These are phyloP conservation scores for Callyntrura guangdongensis DNA, from an alignment of 2,888 invertebrate genomes.

Conservation along the genomic window DNA sequence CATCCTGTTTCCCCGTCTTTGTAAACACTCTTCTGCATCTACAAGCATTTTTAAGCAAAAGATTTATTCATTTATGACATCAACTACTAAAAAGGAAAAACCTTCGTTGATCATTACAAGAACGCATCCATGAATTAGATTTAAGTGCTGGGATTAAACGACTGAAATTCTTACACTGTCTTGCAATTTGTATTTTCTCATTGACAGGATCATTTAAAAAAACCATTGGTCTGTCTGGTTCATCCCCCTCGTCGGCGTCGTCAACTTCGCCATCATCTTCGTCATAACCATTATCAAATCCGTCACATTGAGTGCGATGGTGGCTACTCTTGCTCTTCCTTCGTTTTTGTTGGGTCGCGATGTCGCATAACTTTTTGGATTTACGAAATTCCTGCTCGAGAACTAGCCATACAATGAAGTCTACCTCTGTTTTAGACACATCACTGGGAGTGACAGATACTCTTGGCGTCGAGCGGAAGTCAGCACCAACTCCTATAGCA, in stretches of 20 bases:
- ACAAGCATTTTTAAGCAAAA: slow-evolving; percentile 9
- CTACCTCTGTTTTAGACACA: slow-evolving; percentile 73
- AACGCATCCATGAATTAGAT: too few species aligned
- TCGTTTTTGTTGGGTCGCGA: neutral
- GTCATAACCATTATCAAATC: slow-evolving; percentile 1
- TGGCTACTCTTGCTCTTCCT: neutral
- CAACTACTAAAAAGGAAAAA: too few species aligned
- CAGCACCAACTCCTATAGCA: slow-evolving; percentile 63
- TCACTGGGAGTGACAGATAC: slow-evolving; percentile 62
- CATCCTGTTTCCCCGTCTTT: slow-evolving; percentile 69
- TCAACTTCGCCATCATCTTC: slow-evolving; percentile 42
- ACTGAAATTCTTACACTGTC: slow-evolving; percentile 58
- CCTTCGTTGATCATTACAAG: too few species aligned
- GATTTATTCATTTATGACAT: neutral
- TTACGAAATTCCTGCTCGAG: slow-evolving; percentile 78
- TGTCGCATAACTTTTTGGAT: neutral
- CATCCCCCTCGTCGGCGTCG: neutral
- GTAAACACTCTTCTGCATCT: slow-evolving; percentile 80
- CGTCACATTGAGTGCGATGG: slow-evolving; percentile 59
- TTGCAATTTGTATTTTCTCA: slow-evolving; percentile 21
- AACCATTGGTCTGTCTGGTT: neutral
- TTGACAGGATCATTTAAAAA: neutral
- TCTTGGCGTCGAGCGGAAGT: neutral
- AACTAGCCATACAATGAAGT: slow-evolving; percentile 80
- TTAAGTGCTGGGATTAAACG: too few species aligned